Base-by-base conservation (phyloP, 2,113 vertebrate genomes). In the Suricata suricatta region DNA sequence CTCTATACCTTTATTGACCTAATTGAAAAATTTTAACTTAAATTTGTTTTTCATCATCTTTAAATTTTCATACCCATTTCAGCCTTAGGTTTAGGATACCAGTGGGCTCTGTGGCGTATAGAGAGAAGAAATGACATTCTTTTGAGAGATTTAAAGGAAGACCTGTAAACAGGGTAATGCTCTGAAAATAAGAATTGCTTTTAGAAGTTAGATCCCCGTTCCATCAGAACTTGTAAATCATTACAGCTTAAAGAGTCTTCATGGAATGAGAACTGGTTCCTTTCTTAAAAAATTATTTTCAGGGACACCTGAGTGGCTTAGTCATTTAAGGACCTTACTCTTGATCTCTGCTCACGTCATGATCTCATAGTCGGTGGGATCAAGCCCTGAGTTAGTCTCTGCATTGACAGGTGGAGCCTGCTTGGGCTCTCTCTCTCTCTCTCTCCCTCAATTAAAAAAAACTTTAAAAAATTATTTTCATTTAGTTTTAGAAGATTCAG, bases 401-500 rank as follows among this genome's bases (percentile, higher is more conserved):
- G 54, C 17, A 21, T 19, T 57, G 54, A 57, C 54, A 57, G 54
- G 17, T 6, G 19, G 57, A 60, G 57, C 19, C 57, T 60, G 57
- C 57, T 60, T 60, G 21, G 57, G 57, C 57, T 21, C 57, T 60
- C 57, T 21, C 57, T 9, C 21, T 60, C 21, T 60, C 21, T 60
- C 54, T 60, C 57, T 60, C 57, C 17, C 57, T 60, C 57, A 54
- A 17, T 60, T 60, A 60, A 60, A 60, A 57, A 60, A 60, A 60
- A 57, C 54, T 23, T 92, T 77, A 47, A 35, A 27, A 88, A 15
- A 33, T 87, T 3, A 93, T 94, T 83, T 92, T 3, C 14, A 80
- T 66, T 91, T 94, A 74, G 83, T 94, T 97, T 88, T 93, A 85
- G 41, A 90, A 44, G 12, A 95, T 68, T 88, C n/a, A 86, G 12